Base-by-base conservation (phyloP, 92 coral and sea anemone genomes). In the Zoanthus sansibaricus region DNA sequence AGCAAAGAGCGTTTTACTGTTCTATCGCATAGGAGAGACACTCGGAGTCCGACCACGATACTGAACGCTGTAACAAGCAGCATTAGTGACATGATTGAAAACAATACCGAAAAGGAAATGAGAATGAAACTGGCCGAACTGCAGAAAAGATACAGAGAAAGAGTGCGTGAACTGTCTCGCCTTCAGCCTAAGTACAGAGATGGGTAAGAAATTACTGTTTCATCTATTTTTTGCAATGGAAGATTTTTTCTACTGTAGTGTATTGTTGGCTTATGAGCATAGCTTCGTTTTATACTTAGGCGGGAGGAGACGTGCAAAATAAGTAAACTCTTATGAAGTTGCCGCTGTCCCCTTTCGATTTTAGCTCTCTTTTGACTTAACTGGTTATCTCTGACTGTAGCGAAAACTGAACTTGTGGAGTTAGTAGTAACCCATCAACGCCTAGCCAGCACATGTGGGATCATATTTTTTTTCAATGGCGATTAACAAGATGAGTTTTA, bases 81-180 rank as follows among this genome's bases (percentile, higher is more conserved):
- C 8, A 87, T 95, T 62, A 94, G 93, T 59, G 99, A 96, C 32
- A 93, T 93, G 73, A 91, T 95, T 46, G 98, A 94, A 51, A 91
- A 94, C 88, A 94, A 92, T 75, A 93, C 90, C 17, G 98, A 97
- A 68, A 96, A 92, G 54, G 97, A 93, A 51, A 89, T 97, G 84
- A 88, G 99, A 44, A 92, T 95, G 95, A 92, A 93, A 75, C 86
- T 97, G 13, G 94, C 98, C 21, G 98, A 92, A 62, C 93, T 97
- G 52, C 99, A 97, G 89, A 95, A 94, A 68, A 95, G 89, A 83
- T 97, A 95, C 87, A 89, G 99, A 47, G 99, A 97, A 82, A 91
- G 93, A 76, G 77, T 86, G 82, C 84, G 97, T 16, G 99, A 97
- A 84, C 93, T 95, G 30, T 95, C 97, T 14, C 89, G 99, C 66